Evolutionary conservation across 2,113 vertebrate genomes (phyloP).

Genomic region (Petrocephalus zakoni): DNA sequence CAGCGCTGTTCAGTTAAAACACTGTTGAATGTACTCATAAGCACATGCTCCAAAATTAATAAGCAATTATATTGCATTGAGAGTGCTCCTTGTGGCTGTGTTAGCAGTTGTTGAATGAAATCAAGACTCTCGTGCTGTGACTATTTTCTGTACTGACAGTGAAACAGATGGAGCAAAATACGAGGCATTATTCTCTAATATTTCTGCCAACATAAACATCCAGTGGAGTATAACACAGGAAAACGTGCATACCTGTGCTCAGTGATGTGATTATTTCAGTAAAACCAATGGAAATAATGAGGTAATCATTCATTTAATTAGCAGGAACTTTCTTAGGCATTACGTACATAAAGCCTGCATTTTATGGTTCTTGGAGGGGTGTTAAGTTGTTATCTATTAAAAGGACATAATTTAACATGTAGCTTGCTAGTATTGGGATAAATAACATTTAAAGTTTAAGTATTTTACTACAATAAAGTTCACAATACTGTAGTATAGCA

Average conservation of each 20-base stretch:
- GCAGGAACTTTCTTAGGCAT: not conserved
- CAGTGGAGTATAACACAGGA: not conserved
- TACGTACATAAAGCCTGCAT: not conserved
- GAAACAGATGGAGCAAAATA: not conserved
- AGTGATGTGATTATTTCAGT: not conserved
- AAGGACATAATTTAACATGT: not conserved
- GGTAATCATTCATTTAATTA: not conserved
- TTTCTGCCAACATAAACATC: not conserved
- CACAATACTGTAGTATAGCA: not conserved
- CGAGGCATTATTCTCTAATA: not conserved
- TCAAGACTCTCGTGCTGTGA: not conserved
- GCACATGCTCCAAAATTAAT: not conserved
- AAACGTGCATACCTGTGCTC: not conserved
- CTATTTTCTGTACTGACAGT: not conserved
- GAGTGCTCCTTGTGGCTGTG: not conserved
- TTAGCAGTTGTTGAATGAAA: not conserved
- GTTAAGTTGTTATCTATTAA: not conserved
- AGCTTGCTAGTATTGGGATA: not conserved
- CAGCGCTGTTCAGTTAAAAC: not conserved
- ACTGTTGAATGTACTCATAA: not conserved
- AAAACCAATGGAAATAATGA: not conserved
- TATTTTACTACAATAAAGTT: not conserved
- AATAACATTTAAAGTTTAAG: not conserved
- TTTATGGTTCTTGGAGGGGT: not conserved
- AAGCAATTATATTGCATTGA: not conserved